These are phyloP conservation scores for Pammene aurita DNA, from an alignment of 2,888 invertebrate species.

Conservation along the genomic window DNA sequence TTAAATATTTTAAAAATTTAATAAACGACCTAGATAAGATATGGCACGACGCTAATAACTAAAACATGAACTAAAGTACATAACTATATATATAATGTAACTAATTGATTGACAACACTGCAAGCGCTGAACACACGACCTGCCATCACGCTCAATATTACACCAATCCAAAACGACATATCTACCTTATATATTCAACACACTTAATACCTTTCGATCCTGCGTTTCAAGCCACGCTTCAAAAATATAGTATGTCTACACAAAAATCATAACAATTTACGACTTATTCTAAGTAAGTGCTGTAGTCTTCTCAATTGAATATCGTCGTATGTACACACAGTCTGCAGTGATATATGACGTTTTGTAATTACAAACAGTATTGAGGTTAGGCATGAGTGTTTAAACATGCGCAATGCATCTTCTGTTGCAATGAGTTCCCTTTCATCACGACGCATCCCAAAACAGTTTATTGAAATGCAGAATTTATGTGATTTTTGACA, in stretches of 20 bases:
- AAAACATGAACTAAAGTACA: too few relatives aligned
- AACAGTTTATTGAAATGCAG: constrained; percentile 8
- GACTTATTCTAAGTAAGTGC: background rate
- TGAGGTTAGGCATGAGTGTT: constrained; percentile 21
- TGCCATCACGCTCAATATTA: background rate
- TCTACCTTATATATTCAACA: background rate
- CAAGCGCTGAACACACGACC: background rate
- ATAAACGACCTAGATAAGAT: too few relatives aligned
- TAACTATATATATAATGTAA: too few relatives aligned
- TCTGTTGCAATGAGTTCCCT: constrained; percentile 23
- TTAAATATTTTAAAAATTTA: too few relatives aligned
- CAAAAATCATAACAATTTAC: background rate
- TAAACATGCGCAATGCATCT: background rate
- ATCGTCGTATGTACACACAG: background rate
- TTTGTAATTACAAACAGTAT: background rate
- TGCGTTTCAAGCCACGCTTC: too few relatives aligned
- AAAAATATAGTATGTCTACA: background rate
- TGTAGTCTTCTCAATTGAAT: background rate
- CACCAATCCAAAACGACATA: background rate
- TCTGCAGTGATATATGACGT: background rate
- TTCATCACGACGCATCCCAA: constrained; percentile 7
- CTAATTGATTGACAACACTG: too few relatives aligned
- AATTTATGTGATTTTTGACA: too few relatives aligned
- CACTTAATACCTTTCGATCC: background rate
- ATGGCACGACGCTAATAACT: too few relatives aligned